These are phyloP conservation scores for Biston betularia DNA, from an alignment of 2,888 invertebrate genomes.

Conservation along the genomic window DNA sequence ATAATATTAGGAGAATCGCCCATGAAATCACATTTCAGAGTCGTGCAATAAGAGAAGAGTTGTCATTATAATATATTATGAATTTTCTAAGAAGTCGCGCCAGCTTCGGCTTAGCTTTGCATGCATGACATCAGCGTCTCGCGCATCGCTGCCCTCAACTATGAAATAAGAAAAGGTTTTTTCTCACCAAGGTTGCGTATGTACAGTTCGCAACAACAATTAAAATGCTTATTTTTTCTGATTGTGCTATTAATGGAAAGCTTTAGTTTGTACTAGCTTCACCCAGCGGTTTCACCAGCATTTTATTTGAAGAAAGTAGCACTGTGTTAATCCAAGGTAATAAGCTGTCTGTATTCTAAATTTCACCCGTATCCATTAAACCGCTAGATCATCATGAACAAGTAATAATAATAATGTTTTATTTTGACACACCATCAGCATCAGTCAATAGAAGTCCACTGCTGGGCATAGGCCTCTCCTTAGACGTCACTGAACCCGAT, in stretches of 20 bases:
- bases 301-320: no score
- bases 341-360: no score
- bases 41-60: slow-evolving; percentile 33
- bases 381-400: no score
- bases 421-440: no score
- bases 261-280: not conserved
- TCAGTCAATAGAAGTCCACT: no score
- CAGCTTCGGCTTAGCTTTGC: slow-evolving; percentile 51
- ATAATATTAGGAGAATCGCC: slow-evolving; percentile 22
- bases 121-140: slow-evolving; percentile 67
- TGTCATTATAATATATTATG: slow-evolving; percentile 26
- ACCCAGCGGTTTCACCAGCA: no score
- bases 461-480: no score
- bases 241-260: not conserved
- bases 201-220: slow-evolving; percentile 33
- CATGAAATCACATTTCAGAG: slow-evolving; percentile 28
- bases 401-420: no score
- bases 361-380: no score
- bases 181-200: slow-evolving; percentile 53
- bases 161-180: slow-evolving; percentile 58
- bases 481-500: no score
- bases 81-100: slow-evolving; percentile 53
- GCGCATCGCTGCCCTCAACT: slow-evolving; percentile 62
- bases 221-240: not conserved
- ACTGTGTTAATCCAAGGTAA: no score